Evolutionary conservation across 2,797 vertebrate species (phyloP), one percentile per base, ranked within the genome.

Genomic region (Phyllotis vaccarum): DNA sequence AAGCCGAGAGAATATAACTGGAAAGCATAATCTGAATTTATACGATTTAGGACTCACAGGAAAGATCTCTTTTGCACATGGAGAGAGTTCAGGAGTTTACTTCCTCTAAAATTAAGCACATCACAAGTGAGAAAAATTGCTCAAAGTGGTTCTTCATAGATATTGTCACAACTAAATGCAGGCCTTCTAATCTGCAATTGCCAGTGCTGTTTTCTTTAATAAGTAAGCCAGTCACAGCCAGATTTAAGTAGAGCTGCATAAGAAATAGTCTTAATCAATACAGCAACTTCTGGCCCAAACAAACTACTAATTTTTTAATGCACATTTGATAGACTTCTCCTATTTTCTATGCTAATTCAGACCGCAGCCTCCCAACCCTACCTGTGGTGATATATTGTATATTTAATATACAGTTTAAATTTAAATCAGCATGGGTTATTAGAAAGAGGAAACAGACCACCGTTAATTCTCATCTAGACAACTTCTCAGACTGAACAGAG

Each of bases 251-350:
- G 96, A 97, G 56, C 95, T 94, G 85, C 52, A 60, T 98, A 98
- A 98, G 97, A 98, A 98, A 98, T 98, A 94, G 97, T 97, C 87
- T 86, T 98, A 98, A 98, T 95, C 98, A 89, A 62, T 97, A 96
- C 91, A 97, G 46, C 96, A 98, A 97, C 76, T 96, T 98, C 96
- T 95, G 98, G 95, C 79, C 91, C 98, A 97, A 87, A 97, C 89
- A 94, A 98, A 96, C 91, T 4, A 34, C 68, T 98, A 80, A 98
- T 97, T 97, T 98, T 97, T 91, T 22, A 96, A 83, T 27, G 66
- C 16, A 79, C 66, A 54, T 31, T 87, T 11, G 64, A 91, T 87
- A 90, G 12, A 72, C 14, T 66, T 85, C 92, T 97, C 88, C 66
- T 86, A 97, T 94, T 60, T 66, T 96, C 87, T 92, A 29, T 95